Evolutionary conservation across 2,113 vertebrate genomes (phyloP), one percentile per base, ranked within the genome.

Genomic region (Nothocercus julius): DNA sequence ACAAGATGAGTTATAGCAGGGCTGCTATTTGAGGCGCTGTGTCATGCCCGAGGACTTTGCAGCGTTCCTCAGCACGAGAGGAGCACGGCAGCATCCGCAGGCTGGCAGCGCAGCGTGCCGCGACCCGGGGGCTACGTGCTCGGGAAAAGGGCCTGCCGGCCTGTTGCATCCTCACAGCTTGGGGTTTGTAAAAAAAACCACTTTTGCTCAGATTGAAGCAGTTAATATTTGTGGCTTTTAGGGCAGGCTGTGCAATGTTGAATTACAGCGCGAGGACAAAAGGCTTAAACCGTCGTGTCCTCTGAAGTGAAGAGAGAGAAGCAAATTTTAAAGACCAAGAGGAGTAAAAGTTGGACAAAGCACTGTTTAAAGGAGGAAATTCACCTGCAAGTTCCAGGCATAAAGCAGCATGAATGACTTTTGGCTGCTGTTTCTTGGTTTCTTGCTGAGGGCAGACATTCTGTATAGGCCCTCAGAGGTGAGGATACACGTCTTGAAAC

Each of bases 1-100:
- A 97, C 40, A 84, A 89, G 95, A 91, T 85, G 87, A 90, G 88
- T 90, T 88, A 94, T 92, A 70, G 96, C 90, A 90, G 81, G 44
- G 77, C 61, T 87, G 93, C 89, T 94, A 2, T 97, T 95, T 92
- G 87, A 94, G 94, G 93, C 70, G 72, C 66, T 88, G 77, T 89
- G 83, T 98, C 96, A 95, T 89, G 87, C 87, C 47, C 73, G 58
- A 68, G 77, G 95, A 89, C 85, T 93, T 70, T 47, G 77, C 64
- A 73, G 62, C 22, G 15, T 96, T 95, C 88, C 59, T 96, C 7
- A 6, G 27, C 1, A 3, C 1, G 27, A 85, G 86, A 83, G 56
- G 62, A 85, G 84, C 87, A 67, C 77, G 76, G 82, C 87, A 92
- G 85, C 59, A 62, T 78, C 80, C 32, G 68, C 72, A 7, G 67